phyloP scores from a whole-genome alignment of 2,113 vertebrate species.

The Mungos mungo region DNA sequence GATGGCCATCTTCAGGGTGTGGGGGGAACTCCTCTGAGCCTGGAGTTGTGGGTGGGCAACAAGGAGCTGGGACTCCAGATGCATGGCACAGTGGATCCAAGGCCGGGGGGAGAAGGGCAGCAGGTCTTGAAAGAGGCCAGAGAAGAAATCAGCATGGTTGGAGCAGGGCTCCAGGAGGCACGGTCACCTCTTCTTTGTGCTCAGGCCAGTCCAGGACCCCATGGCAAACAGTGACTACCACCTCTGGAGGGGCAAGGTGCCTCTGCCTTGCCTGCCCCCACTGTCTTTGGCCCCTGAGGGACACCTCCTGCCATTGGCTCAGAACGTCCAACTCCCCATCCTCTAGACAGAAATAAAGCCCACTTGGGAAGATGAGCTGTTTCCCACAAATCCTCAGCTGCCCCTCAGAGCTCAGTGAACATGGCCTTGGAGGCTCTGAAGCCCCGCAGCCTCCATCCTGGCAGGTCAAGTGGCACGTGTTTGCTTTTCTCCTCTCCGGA shows the following conservation, averaged over 20 bases:
- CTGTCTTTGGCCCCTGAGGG: background rate
- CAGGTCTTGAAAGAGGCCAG: background rate
- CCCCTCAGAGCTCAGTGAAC: background rate
- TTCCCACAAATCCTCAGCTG: background rate
- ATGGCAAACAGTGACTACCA: too few species aligned
- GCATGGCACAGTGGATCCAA: background rate
- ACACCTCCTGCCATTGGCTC: background rate
- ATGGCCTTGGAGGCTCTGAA: background rate
- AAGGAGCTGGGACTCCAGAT: background rate
- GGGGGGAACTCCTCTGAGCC: background rate
- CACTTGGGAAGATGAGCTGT: background rate
- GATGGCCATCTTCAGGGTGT: background rate
- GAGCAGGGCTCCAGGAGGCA: rapidly evolving
- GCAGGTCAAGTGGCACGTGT: background rate
- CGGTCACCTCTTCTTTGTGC: background rate
- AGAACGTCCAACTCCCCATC: background rate
- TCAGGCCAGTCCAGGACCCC: background rate
- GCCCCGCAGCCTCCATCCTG: background rate
- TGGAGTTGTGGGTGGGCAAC: background rate
- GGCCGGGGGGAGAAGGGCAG: rapidly evolving
- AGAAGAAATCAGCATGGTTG: background rate
- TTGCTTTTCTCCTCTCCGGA: background rate
- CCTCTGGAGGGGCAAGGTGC: too few species aligned
- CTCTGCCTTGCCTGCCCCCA: background rate
- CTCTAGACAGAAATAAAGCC: background rate